Conservation (phyloP, 2,113 vertebrate species). For the Nicator chloris region DNA sequence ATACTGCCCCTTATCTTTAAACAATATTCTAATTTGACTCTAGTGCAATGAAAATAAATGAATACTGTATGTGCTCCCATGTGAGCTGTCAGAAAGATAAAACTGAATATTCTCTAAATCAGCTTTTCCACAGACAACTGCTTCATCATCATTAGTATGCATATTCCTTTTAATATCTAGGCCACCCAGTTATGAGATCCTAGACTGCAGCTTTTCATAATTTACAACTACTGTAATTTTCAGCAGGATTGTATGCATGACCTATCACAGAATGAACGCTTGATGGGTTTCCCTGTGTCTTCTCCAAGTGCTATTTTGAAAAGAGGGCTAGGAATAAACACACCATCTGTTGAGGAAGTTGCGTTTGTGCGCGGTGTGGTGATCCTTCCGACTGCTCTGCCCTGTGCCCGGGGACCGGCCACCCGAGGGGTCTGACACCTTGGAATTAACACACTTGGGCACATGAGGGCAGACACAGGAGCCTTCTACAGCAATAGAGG, state of each 20-base stretch:
- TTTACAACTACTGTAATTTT: conserved; percentile 22
- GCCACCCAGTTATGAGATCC: conserved; percentile 50
- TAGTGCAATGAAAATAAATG: conserved; percentile 26
- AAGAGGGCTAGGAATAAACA: conserved; percentile 9
- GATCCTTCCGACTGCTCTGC: neutral
- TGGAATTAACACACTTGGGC: neutral
- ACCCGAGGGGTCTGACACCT: neutral
- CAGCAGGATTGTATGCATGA: conserved; percentile 11
- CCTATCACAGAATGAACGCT: neutral
- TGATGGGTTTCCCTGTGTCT: neutral
- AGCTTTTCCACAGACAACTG: conserved; percentile 74
- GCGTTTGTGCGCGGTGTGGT: neutral
- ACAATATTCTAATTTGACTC: conserved; percentile 72
- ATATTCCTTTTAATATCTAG: conserved; percentile 76
- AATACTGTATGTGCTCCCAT: conserved; percentile 54
- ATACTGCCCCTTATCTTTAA: conserved; percentile 74
- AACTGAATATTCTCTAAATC: conserved; percentile 69
- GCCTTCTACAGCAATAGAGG: neutral
- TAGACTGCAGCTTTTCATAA: conserved; percentile 49
- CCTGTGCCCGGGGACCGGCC: neutral
- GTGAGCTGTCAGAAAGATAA: conserved; percentile 76
- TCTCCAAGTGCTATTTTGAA: neutral
- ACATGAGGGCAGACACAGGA: neutral
- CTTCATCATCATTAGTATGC: conserved; percentile 77
- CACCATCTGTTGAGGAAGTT: neutral